Conservation (phyloP, 1,140 invertebrate genomes). For the Phenacoccus solenopsis region DNA sequence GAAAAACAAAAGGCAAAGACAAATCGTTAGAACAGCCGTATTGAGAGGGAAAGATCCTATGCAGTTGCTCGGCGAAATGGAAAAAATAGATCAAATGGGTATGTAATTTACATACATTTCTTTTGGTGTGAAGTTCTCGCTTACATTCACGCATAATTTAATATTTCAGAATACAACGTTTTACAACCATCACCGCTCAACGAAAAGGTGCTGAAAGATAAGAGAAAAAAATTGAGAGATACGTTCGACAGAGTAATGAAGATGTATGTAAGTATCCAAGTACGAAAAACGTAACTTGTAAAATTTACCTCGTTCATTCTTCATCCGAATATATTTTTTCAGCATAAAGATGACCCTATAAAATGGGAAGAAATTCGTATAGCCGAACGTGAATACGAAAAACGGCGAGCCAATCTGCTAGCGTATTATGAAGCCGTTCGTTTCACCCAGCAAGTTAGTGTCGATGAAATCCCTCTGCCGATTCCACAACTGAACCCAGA, state of each 20-base stretch:
- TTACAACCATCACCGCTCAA: conserved; percentile 83
- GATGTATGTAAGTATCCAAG: conserved; percentile 79
- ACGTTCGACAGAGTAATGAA: conserved; percentile 86
- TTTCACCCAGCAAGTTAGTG: conserved; percentile 75
- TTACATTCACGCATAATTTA: background rate
- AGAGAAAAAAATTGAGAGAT: conserved; percentile 88
- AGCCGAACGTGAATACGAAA: conserved; percentile 86
- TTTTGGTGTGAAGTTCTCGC: background rate
- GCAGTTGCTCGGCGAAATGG: conserved; percentile 87
- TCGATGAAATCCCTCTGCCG: conserved; percentile 94
- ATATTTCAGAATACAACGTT: conserved; percentile 76
- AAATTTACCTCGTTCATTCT: background rate
- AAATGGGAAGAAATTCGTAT: conserved; percentile 83
- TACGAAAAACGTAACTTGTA: no score
- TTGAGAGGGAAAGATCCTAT: conserved; percentile 94
- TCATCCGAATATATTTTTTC: no score
- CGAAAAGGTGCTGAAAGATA: conserved; percentile 93
- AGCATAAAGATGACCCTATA: conserved; percentile 74
- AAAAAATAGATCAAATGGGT: conserved; percentile 98
- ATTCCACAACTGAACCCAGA: conserved; percentile 26
- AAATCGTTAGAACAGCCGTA: conserved; percentile 90
- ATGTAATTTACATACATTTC: no score
- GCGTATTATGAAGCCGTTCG: conserved; percentile 89
- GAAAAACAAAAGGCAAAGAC: conserved; percentile 94
- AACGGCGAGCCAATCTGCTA: conserved; percentile 67